phyloP scores from a whole-genome alignment of 2,113 vertebrate genomes.

The Nanorana parkeri region DNA sequence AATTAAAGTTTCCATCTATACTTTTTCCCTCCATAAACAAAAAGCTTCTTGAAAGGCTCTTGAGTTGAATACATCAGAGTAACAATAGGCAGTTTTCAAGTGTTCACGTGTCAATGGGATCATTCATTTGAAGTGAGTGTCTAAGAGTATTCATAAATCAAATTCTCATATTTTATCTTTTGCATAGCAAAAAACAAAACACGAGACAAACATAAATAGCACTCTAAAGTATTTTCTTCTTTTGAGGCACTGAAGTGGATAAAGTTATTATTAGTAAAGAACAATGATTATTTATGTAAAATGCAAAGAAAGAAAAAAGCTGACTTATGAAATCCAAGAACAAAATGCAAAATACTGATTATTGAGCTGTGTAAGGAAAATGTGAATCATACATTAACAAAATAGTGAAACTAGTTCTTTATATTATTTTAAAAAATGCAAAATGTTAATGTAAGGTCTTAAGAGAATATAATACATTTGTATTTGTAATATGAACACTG shows the following conservation, averaged over 20 bases:
- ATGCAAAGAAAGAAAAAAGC: background rate
- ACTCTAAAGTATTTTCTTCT: conserved; percentile 2
- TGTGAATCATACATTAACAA: background rate
- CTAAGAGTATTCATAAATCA: conserved; percentile 12
- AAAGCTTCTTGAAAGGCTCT: background rate
- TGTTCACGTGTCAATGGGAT: conserved; percentile 16
- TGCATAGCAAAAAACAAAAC: conserved; percentile 16
- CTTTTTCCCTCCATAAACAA: conserved; percentile 4
- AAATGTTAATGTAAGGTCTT: no score
- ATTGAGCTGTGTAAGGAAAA: background rate
- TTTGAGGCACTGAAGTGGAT: conserved; percentile 9
- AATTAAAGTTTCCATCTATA: conserved; percentile 5
- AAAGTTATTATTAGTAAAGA: conserved; percentile 27
- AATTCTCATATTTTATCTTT: conserved; percentile 34
- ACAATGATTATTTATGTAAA: conserved; percentile 39
- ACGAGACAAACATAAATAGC: background rate
- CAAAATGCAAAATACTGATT: background rate
- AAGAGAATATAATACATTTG: no score
- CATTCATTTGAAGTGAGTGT: conserved; percentile 31
- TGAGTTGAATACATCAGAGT: background rate
- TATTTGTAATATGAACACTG: no score
- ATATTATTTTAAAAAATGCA: no score
- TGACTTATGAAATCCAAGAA: background rate
- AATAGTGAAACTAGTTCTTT: no score
- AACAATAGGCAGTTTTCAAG: conserved; percentile 9